Evolutionary conservation across 2,888 invertebrate genomes (phyloP).

Genomic region (Leptodirus hochenwartii): DNA sequence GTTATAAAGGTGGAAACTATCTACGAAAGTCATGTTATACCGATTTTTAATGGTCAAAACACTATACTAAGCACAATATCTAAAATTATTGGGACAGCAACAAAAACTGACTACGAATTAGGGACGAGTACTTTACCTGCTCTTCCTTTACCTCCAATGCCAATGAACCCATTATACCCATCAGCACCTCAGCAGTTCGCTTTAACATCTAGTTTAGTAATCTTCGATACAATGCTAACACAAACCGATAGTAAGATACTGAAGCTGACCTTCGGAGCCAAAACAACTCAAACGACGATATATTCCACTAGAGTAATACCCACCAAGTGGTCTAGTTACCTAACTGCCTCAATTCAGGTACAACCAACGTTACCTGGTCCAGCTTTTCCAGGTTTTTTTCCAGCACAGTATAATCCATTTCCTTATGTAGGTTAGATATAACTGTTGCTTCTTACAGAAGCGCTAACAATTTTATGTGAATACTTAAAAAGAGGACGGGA

Average conservation of each 20-base stretch:
- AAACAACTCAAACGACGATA: constrained; percentile 72
- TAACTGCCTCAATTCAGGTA: constrained; percentile 61
- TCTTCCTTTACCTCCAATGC: constrained; percentile 24
- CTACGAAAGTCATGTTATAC: constrained; percentile 68
- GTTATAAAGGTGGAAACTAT: constrained; percentile 57
- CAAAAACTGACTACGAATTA: constrained; percentile 60
- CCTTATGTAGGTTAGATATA: constrained; percentile 51
- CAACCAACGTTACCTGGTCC: constrained; percentile 43
- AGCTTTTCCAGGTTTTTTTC: constrained; percentile 61
- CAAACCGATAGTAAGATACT: constrained; percentile 65
- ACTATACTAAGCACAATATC: constrained; percentile 65
- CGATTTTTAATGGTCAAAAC: constrained; percentile 54
- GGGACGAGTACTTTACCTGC: constrained; percentile 53
- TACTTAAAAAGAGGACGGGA: neutral
- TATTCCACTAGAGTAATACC: constrained; percentile 70
- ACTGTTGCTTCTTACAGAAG: neutral
- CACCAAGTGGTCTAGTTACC: constrained; percentile 63
- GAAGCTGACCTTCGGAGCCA: constrained; percentile 80
- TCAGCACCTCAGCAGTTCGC: constrained; percentile 41
- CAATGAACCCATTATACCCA: constrained; percentile 33
- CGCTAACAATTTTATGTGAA: neutral
- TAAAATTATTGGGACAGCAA: constrained; percentile 53
- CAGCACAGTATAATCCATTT: constrained; percentile 54
- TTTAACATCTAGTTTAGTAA: constrained; percentile 61
- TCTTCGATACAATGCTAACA: constrained; percentile 60